These are phyloP conservation scores for Hydrolagus affinis DNA, from an alignment of 2,113 vertebrate species.

Conservation along the genomic window DNA sequence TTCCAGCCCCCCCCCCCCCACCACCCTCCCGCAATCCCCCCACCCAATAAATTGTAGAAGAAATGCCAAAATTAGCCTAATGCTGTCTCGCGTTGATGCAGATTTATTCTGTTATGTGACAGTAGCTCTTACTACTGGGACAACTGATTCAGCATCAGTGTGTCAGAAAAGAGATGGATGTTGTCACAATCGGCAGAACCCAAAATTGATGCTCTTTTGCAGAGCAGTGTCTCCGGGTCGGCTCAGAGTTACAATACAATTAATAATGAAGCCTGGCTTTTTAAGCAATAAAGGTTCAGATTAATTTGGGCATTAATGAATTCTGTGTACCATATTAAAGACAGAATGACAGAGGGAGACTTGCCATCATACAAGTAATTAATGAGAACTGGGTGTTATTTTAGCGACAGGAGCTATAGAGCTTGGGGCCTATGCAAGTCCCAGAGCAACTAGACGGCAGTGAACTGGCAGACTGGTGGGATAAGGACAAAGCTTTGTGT, in stretches of 20 bases:
- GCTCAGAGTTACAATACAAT: not conserved
- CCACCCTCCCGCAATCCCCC: too few relatives aligned
- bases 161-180: not conserved
- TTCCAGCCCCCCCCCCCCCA: too few relatives aligned
- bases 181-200: not conserved
- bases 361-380: constrained; percentile 18
- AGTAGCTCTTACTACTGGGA: not conserved
- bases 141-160: not conserved
- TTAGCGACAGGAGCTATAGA: constrained; percentile 6
- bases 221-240: not conserved
- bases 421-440: not conserved
- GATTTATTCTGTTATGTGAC: not conserved
- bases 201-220: not conserved
- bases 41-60: not conserved
- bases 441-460: constrained; percentile 12
- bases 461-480: not conserved
- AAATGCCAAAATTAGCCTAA: constrained; percentile 11
- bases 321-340: not conserved
- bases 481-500: constrained; percentile 5
- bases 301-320: constrained; percentile 25
- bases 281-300: constrained; percentile 15
- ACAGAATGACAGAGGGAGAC: not conserved
- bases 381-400: constrained; percentile 22
- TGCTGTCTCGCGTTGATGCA: not conserved
- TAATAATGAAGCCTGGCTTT: constrained; percentile 8